Evolutionary conservation across 2,113 vertebrate genomes (phyloP).

Genomic region (Tonatia bakeri): DNA sequence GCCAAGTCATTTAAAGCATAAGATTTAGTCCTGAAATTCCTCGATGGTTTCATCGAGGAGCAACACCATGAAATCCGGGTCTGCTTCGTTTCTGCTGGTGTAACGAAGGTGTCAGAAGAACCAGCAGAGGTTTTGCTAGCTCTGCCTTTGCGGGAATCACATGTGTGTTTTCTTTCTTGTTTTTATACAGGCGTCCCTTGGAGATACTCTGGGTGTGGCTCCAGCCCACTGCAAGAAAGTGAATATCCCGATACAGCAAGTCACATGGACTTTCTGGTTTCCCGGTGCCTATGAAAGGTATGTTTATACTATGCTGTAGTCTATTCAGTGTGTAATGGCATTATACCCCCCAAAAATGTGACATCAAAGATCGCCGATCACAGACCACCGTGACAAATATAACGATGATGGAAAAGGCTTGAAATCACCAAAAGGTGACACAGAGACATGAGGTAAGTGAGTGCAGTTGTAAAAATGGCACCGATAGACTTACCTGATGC

Average conservation of each 20-base stretch:
- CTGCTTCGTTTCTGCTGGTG: not conserved
- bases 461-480: not conserved
- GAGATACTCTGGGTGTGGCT: not conserved
- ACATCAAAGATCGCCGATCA: not conserved
- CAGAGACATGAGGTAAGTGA: not conserved
- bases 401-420: not conserved
- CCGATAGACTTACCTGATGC: not conserved
- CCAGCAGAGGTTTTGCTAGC: not conserved
- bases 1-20: not conserved
- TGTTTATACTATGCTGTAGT: not conserved
- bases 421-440: not conserved
- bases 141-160: not conserved
- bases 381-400: not conserved
- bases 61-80: not conserved
- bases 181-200: not conserved
- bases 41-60: not conserved
- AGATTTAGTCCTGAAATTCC: not conserved
- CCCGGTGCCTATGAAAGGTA: not conserved
- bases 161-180: not conserved
- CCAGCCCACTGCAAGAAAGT: not conserved
- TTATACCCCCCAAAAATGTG: not conserved
- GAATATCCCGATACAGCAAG: not conserved
- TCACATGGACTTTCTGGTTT: not conserved
- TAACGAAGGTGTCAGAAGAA: not conserved
- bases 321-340: not conserved